Evolutionary conservation across 1,140 invertebrate genomes (phyloP).

Genomic region (Sycophila sp.): DNA sequence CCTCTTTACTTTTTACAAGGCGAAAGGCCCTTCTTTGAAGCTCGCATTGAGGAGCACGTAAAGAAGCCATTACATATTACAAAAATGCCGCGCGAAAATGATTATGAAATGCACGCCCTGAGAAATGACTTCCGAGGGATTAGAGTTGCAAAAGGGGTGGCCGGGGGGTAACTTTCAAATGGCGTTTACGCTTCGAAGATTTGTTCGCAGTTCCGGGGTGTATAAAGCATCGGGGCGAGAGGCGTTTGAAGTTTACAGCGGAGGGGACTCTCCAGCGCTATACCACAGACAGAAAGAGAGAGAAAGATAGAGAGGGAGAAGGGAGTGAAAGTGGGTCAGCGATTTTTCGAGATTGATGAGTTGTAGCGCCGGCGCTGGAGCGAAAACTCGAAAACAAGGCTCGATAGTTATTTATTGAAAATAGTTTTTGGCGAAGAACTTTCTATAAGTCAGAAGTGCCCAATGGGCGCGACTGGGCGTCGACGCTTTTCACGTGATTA

Average conservation of each 20-base stretch:
- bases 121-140: too few species aligned
- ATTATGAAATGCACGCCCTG: too few species aligned
- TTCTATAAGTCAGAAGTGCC: background rate
- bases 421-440: background rate
- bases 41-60: too few species aligned
- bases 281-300: too few species aligned
- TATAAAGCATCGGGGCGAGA: background rate
- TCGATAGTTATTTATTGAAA: slow-evolving; percentile 14
- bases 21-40: too few species aligned
- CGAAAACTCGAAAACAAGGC: slow-evolving; percentile 10
- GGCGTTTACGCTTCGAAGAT: slow-evolving; percentile 17
- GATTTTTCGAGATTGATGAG: slow-evolving; percentile 25
- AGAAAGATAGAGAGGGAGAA: too few species aligned
- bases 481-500: background rate
- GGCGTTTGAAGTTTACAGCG: background rate
- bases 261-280: background rate
- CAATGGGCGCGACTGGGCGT: background rate
- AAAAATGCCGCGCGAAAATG: too few species aligned
- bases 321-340: slow-evolving; percentile 1
- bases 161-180: background rate
- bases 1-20: too few species aligned
- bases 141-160: slow-evolving; percentile 1
- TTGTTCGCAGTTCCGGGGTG: slow-evolving; percentile 6
- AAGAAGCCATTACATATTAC: too few species aligned
- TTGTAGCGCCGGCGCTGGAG: background rate